Evolutionary conservation across 1,140 invertebrate species (phyloP), one percentile per base, ranked within the genome.

Genomic region (Zaprionus inermis): DNA sequence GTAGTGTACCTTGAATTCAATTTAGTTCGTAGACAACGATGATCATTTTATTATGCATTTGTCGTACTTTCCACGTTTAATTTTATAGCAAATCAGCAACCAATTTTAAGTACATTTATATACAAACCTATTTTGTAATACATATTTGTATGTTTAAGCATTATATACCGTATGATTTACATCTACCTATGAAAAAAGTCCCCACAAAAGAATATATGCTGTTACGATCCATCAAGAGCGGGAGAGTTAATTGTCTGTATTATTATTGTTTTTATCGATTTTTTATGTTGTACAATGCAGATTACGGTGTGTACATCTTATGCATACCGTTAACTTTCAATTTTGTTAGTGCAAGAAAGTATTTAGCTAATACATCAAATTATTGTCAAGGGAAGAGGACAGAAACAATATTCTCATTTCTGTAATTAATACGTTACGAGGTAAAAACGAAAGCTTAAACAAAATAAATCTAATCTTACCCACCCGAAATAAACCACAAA

Each of bases 401-500:
- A 72, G 38, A 41, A 76, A 71, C 41, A 54, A 63, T 72, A 51
- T 44, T 20, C 22, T 57, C 38, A 80, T 49, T 67, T 64, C 69
- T 86, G 83, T 86, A 86, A 77, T 73, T 83, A 88, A 79, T 64
- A 75, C 55, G 56, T 82, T 86, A 46, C 66, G 57, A 66, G 69
- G 57, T 32, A 59, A 68, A 72, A 68, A 61, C 44, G 41, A 66
- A 76, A 63, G 49, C 49, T 49, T 58, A 66, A 54, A 51, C 63
- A 64, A 71, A 84, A 84, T 84, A 85, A 84, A 84, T 64, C 54
- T 69, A 81, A 78, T 80, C 76, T 79, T 89, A 86, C 83, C 83
- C 80, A 88, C 83, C 83, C 58, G 56, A 82, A 82, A 66, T 41
- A 56, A 4, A 49, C 51, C 57, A 54, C 80, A 82, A 72, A 73